These are phyloP conservation scores for Subacronicta megacephala DNA, from an alignment of 2,888 invertebrate genomes.

Conservation along the genomic window DNA sequence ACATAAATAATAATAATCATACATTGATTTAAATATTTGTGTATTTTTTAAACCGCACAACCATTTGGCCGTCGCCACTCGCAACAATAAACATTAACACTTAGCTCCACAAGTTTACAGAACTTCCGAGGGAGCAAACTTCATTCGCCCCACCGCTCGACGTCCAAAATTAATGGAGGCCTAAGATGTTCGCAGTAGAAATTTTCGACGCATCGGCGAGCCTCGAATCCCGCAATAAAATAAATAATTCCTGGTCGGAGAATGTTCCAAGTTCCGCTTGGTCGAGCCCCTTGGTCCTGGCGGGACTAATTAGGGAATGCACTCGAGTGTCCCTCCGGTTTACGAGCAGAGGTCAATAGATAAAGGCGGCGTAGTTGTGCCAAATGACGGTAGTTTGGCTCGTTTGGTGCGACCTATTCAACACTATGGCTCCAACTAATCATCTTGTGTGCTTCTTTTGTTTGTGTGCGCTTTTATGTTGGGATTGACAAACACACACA, in stretches of 20 bases:
- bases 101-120: not conserved
- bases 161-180: constrained; percentile 47
- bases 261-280: constrained; percentile 54
- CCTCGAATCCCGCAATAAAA: constrained; percentile 54
- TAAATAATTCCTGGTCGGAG: constrained; percentile 56
- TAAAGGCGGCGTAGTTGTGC: constrained; percentile 43
- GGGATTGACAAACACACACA: too few relatives aligned
- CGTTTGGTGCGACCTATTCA: constrained; percentile 23
- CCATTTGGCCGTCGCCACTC: too few relatives aligned
- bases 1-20: not conserved
- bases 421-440: constrained; percentile 30
- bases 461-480: constrained; percentile 4
- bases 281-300: constrained; percentile 43
- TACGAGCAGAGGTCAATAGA: constrained; percentile 58
- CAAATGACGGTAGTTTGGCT: constrained; percentile 51
- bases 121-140: not conserved
- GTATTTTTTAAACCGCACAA: too few relatives aligned
- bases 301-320: constrained; percentile 57
- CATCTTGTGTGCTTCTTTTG: constrained; percentile 25
- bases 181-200: constrained; percentile 39
- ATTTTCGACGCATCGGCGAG: constrained; percentile 50
- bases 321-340: constrained; percentile 57
- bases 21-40: too few relatives aligned
- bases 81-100: not conserved
- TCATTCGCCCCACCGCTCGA: not conserved